phyloP scores from a whole-genome alignment of 2,113 vertebrate genomes.

The Tetrao urogallus region DNA sequence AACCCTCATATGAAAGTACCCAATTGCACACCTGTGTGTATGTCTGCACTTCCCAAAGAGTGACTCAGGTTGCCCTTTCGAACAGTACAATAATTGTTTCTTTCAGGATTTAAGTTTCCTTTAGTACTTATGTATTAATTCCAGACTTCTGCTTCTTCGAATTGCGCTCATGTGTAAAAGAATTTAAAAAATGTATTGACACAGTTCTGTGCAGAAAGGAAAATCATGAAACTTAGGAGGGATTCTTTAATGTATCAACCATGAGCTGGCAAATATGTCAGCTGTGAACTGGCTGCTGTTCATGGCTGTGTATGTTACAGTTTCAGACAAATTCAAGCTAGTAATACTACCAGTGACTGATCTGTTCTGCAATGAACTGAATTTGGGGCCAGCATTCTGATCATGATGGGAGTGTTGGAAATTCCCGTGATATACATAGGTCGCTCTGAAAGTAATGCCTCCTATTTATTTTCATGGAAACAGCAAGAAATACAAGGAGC shows the following conservation, averaged over 20 bases:
- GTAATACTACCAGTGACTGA: neutral
- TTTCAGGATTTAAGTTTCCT: slow-evolving; percentile 12
- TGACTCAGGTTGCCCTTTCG: neutral
- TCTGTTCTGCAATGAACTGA: neutral
- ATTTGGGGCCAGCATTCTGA: neutral
- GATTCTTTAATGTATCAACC: neutral
- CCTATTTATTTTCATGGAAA: too few species aligned
- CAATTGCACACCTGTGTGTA: neutral
- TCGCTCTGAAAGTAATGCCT: too few species aligned
- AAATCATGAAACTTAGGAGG: neutral
- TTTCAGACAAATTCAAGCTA: slow-evolving; percentile 2
- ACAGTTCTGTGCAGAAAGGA: neutral
- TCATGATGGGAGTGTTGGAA: neutral
- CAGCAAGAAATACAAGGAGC: too few species aligned
- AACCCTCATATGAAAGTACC: neutral
- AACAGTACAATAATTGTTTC: neutral
- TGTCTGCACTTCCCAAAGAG: neutral
- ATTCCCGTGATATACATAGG: neutral
- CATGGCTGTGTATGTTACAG: neutral
- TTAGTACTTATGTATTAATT: neutral
- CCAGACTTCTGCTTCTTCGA: neutral
- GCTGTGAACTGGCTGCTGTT: neutral
- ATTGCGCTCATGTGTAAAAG: neutral
- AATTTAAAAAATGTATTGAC: neutral
- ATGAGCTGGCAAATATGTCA: neutral